phyloP scores from a whole-genome alignment of 2,888 invertebrate genomes.

The Rotaria magnacalcarata region DNA sequence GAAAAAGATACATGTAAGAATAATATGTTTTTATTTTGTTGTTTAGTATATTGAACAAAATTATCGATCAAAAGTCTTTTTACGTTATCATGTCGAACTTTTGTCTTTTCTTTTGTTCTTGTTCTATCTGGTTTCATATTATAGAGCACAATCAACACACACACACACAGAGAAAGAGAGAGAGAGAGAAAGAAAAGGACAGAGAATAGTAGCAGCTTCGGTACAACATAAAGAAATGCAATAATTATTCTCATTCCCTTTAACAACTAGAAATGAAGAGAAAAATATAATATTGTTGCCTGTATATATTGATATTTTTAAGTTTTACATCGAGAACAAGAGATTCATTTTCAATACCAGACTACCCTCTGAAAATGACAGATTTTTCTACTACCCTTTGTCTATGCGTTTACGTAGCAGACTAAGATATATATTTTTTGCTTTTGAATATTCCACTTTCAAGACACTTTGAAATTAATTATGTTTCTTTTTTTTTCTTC shows the following conservation, averaged over 20 bases:
- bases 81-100: not conserved
- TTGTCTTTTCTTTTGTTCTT: not conserved
- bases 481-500: too few relatives aligned
- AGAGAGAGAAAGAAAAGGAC: not conserved
- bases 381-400: not conserved
- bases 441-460: not conserved
- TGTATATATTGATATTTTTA: not conserved
- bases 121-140: not conserved
- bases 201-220: not conserved
- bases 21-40: not conserved
- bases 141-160: not conserved
- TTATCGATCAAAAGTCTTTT: not conserved
- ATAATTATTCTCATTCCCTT: not conserved
- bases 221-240: not conserved
- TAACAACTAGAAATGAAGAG: not conserved
- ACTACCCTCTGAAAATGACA: not conserved
- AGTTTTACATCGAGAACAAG: not conserved
- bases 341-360: not conserved
- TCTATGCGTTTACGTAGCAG: not conserved
- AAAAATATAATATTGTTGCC: not conserved
- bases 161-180: not conserved
- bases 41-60: not conserved
- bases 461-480: too few relatives aligned
- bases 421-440: not conserved
- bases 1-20: too few relatives aligned